phyloP scores from a whole-genome alignment of 2,113 vertebrate genomes.

The Telmatochromis sp. region DNA sequence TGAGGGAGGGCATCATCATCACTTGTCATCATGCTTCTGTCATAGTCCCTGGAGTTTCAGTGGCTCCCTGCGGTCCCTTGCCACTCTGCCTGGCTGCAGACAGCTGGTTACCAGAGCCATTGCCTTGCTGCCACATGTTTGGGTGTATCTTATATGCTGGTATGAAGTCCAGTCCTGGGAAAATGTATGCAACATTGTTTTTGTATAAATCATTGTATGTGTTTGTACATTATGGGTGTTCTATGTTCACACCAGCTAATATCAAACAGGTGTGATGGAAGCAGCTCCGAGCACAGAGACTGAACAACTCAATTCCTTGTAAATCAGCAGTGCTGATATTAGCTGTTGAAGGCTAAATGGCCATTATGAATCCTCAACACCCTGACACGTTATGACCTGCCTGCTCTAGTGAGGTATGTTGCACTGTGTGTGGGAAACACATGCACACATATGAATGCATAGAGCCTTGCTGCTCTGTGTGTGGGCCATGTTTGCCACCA shows the following conservation, averaged over 20 bases:
- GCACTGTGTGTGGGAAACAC: slow-evolving; percentile 66
- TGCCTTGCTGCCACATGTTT: neutral
- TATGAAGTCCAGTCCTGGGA: neutral
- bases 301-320: slow-evolving; percentile 55
- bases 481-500: slow-evolving; percentile 71
- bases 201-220: neutral
- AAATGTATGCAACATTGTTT: neutral
- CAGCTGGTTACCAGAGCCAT: slow-evolving; percentile 45
- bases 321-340: slow-evolving; percentile 65
- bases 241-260: neutral
- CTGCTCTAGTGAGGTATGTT: slow-evolving; percentile 62
- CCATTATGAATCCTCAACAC: slow-evolving; percentile 68
- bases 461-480: slow-evolving; percentile 48
- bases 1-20: slow-evolving; percentile 16
- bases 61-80: slow-evolving; percentile 45
- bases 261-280: slow-evolving; percentile 22
- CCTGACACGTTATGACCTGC: slow-evolving; percentile 65
- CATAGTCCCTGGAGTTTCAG: slow-evolving; percentile 37
- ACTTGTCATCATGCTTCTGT: slow-evolving; percentile 55
- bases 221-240: neutral
- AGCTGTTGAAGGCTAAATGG: slow-evolving; percentile 72
- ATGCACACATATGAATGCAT: slow-evolving; percentile 35
- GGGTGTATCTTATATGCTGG: neutral
- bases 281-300: neutral
- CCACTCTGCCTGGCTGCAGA: slow-evolving; percentile 53